Evolutionary conservation across 2,797 vertebrate genomes (phyloP).

Genomic region (Enteromius radiatus): DNA sequence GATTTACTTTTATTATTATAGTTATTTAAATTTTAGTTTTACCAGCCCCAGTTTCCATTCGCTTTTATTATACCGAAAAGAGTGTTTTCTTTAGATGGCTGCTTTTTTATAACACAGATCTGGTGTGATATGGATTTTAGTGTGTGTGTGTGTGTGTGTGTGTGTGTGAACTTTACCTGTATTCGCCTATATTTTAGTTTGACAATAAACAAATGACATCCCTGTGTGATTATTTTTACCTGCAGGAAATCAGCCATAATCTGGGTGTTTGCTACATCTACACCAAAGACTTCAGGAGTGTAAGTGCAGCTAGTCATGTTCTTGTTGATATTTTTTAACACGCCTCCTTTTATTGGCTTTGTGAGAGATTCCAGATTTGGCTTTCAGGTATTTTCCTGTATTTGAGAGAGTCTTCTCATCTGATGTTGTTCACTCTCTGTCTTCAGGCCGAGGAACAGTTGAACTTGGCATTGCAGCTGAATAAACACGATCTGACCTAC

Average conservation of each 20-base stretch:
- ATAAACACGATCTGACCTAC: constrained; percentile 90
- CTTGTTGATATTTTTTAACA: not conserved
- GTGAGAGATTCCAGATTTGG: not conserved
- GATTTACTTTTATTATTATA: not conserved
- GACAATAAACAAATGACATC: not conserved
- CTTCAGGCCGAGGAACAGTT: constrained; percentile 89
- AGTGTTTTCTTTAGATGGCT: not conserved
- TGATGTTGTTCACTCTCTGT: constrained; percentile 32
- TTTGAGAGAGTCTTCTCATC: not conserved
- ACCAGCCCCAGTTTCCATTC: not conserved
- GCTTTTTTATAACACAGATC: not conserved
- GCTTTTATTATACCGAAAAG: not conserved
- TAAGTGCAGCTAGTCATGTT: constrained; percentile 65
- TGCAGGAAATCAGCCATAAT: constrained; percentile 94
- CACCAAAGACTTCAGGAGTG: constrained; percentile 91
- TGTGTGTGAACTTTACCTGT: no score
- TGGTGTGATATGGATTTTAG: not conserved
- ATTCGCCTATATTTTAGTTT: not conserved
- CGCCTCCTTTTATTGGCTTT: not conserved
- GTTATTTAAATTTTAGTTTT: not conserved
- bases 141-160: no score
- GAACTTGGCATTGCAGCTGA: constrained; percentile 86
- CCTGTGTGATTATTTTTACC: not conserved
- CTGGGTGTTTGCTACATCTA: constrained; percentile 93
- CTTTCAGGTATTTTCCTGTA: no score